Percentiles rank a stretch among this genome's conserved stretches.
These are phyloP conservation scores for Eurystomus glaucurus DNA, from an alignment of 2,797 vertebrate species.

Conservation along the genomic window DNA sequence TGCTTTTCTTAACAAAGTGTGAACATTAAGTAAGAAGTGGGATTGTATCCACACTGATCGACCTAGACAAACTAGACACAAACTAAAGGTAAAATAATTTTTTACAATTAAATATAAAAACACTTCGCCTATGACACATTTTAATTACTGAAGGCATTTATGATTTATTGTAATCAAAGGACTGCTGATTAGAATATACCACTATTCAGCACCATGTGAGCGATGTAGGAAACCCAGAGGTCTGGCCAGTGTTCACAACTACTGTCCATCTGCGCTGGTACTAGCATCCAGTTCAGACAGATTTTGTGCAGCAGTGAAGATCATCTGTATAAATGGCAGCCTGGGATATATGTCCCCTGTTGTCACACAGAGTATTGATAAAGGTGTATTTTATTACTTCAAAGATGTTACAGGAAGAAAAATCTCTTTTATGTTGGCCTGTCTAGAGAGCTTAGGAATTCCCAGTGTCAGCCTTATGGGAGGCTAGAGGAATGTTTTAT, in stretches of 20 bases:
- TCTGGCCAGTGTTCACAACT: rapidly evolving
- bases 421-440: neutral
- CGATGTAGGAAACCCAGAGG: neutral
- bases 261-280: rapidly evolving
- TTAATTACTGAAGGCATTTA: neutral
- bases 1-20: neutral
- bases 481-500: slow-evolving; percentile 12
- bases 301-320: neutral
- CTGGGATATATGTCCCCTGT: neutral
- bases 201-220: rapidly evolving
- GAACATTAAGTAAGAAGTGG: neutral
- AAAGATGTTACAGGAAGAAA: neutral
- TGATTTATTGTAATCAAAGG: neutral
- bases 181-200: neutral
- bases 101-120: neutral
- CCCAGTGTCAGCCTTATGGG: neutral
- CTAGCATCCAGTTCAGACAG: neutral
- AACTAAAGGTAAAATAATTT: neutral
- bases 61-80: rapidly evolving
- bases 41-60: neutral
- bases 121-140: rapidly evolving
- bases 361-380: neutral
- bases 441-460: neutral
- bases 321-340: neutral
- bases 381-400: neutral